These are phyloP conservation scores for Carterocephalus palaemon DNA, from an alignment of 2,888 invertebrate species.

Conservation along the genomic window DNA sequence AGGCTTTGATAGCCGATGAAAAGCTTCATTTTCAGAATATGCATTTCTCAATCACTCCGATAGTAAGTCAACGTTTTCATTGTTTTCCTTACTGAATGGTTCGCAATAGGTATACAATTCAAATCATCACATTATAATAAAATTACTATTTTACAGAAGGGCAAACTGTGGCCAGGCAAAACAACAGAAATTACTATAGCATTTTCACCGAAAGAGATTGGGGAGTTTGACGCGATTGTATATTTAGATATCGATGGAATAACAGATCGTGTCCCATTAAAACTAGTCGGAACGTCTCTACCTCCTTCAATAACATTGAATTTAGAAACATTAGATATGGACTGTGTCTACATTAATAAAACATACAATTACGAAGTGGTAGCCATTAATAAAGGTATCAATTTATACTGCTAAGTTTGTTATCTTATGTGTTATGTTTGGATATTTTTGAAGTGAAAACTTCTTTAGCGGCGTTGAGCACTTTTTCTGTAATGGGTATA, in stretches of 20 bases:
- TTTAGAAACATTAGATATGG: slow-evolving; percentile 76
- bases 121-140: not conserved
- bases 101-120: not conserved
- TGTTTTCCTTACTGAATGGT: not conserved
- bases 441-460: too few relatives aligned
- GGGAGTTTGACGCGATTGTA: slow-evolving; percentile 66
- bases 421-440: not conserved
- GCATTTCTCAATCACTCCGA: slow-evolving; percentile 75
- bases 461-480: too few relatives aligned
- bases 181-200: slow-evolving; percentile 71
- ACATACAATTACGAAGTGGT: slow-evolving; percentile 80
- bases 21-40: slow-evolving; percentile 53
- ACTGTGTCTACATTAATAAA: slow-evolving; percentile 78
- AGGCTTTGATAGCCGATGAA: slow-evolving; percentile 63
- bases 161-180: slow-evolving; percentile 80
- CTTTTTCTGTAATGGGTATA: too few relatives aligned
- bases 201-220: slow-evolving; percentile 76
- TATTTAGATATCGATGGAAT: slow-evolving; percentile 81
- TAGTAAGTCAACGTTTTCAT: slow-evolving; percentile 66
- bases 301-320: slow-evolving; percentile 79
- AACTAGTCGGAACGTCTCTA: slow-evolving; percentile 73
- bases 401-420: not conserved
- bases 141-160: slow-evolving; percentile 59
- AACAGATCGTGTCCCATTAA: slow-evolving; percentile 69
- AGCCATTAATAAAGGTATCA: slow-evolving; percentile 73